These are phyloP conservation scores for Zhuqinia jingwanae DNA, from an alignment of 2,888 invertebrate species.

Conservation along the genomic window DNA sequence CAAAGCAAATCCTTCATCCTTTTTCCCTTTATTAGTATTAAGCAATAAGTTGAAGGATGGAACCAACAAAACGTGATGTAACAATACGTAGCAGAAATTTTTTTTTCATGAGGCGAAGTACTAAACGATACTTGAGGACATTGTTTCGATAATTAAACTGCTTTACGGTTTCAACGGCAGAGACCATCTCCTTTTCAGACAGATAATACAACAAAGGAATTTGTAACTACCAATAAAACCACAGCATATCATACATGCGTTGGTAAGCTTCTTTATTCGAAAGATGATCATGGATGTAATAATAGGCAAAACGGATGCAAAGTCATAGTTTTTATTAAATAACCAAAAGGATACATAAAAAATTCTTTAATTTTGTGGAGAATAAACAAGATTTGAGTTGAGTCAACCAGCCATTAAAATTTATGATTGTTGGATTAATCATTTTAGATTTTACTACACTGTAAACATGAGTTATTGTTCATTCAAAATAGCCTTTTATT, in stretches of 20 bases:
- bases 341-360: neutral
- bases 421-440: too few relatives aligned
- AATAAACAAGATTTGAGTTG: too few relatives aligned
- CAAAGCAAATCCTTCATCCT: neutral
- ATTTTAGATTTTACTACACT: too few relatives aligned
- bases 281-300: neutral
- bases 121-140: neutral
- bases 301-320: slow-evolving; percentile 8
- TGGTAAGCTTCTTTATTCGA: neutral
- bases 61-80: slow-evolving; percentile 47
- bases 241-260: neutral
- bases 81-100: slow-evolving; percentile 17
- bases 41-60: too few relatives aligned
- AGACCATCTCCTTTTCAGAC: neutral
- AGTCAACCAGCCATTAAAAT: too few relatives aligned
- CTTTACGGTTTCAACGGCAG: neutral
- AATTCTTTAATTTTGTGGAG: too few relatives aligned
- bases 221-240: neutral
- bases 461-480: too few relatives aligned
- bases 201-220: neutral
- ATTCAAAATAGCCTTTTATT: neutral
- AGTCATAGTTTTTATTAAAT: neutral
- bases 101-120: neutral
- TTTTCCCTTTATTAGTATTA: neutral
- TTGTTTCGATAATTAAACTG: too few relatives aligned